Base-by-base conservation (phyloP, 2,113 vertebrate species). In the Syrmaticus mikado region DNA sequence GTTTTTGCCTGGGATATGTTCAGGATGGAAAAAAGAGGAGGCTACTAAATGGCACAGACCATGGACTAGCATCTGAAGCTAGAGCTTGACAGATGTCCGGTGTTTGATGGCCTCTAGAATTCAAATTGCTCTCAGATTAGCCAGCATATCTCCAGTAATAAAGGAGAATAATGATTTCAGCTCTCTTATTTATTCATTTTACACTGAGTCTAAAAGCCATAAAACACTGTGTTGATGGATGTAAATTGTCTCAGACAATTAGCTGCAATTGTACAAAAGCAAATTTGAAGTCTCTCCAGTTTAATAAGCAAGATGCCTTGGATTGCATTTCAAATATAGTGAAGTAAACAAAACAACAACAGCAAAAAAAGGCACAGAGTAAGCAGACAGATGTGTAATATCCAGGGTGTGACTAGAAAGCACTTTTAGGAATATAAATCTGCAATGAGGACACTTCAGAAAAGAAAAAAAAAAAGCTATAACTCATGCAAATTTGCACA, bases 191-290 rank as follows among this genome's bases (percentile, higher is more conserved):
- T 97, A 95, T 97, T 97, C 96, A 95, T 97, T 97, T 97, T 96
- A 83, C 68, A 68, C 85, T 68, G 76, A 93, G 87, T 94, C 94
- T 95, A 80, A 97, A 97, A 96, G 81, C 86, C 89, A 95, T 96
- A 97, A 97, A 97, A 83, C 83, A 91, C 83, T 70, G 43, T 71
- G 40, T 92, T 96, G 96, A 97, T 96, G 92, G 92, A 93, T 97
- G 93, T 89, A 96, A 97, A 97, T 97, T 40, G 87, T 95, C 92
- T 96, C 97, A 96, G 93, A 93, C 96, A 96, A 98, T 98, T 97
- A 98, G 91, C 82, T 97, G 71, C n/a, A 14, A 94, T 92, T 95
- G 94, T 96, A 90, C 85, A 84, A 94, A 88, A 96, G 90, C 92
- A 96, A 96, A 96, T 96, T 92, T 95, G 92, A 97, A 92, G 78